These are phyloP conservation scores for Helicoverpa zea DNA, from an alignment of 1,140 invertebrate species.

Conservation along the genomic window DNA sequence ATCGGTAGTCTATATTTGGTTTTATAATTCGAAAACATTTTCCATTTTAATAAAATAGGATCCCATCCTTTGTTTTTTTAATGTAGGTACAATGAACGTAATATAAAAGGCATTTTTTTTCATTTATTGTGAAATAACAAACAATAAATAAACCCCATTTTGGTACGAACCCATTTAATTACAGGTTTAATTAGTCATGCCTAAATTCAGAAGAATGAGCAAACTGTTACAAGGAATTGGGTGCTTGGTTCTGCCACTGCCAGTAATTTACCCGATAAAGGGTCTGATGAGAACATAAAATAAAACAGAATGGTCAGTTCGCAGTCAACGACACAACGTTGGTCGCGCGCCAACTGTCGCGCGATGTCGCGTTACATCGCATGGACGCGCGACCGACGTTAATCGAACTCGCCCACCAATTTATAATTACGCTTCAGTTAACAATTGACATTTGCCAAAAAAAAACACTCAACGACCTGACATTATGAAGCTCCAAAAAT, in stretches of 20 bases:
- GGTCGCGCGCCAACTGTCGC: slow-evolving; percentile 78
- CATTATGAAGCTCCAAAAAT: slow-evolving; percentile 33
- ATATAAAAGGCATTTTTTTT: too few relatives aligned
- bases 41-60: neutral
- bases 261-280: slow-evolving; percentile 68
- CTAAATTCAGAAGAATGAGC: slow-evolving; percentile 6
- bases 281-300: slow-evolving; percentile 82
- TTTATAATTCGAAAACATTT: neutral
- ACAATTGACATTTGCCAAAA: slow-evolving; percentile 48
- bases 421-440: slow-evolving; percentile 51
- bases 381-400: slow-evolving; percentile 39
- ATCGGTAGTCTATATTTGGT: too few relatives aligned
- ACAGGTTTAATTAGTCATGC: neutral
- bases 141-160: too few relatives aligned
- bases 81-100: neutral
- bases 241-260: slow-evolving; percentile 12
- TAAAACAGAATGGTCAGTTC: slow-evolving; percentile 80
- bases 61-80: neutral
- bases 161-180: neutral
- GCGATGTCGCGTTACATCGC: slow-evolving; percentile 58
- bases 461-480: slow-evolving; percentile 21
- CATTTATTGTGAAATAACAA: too few relatives aligned
- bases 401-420: slow-evolving; percentile 62
- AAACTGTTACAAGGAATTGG: slow-evolving; percentile 33
- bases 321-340: slow-evolving; percentile 76